A percentile compares a stretch with the other conserved stretches of the same genome.
Evolutionary conservation across 2,113 vertebrate species (phyloP).

Genomic region (Meriones unguiculatus): DNA sequence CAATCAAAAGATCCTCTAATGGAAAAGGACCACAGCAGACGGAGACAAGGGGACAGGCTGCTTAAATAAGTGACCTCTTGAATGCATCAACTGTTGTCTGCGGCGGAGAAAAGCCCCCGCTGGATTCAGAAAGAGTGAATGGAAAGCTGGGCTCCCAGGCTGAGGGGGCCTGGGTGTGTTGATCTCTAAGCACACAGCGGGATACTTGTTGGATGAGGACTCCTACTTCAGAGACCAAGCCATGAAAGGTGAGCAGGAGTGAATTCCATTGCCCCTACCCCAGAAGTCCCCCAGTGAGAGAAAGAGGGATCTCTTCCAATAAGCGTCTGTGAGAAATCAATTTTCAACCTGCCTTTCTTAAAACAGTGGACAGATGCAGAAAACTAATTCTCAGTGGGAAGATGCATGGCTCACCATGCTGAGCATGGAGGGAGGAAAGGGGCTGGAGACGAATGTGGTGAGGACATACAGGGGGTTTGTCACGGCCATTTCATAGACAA

Average conservation of each 20-base stretch:
- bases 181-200: conserved; percentile 61
- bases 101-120: conserved; percentile 46
- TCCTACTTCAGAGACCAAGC: conserved; percentile 50
- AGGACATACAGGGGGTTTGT: neutral
- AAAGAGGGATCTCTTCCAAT: neutral
- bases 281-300: neutral
- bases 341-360: conserved; percentile 44
- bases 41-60: conserved; percentile 60
- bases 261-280: neutral
- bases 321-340: conserved; percentile 3
- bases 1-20: conserved; percentile 61
- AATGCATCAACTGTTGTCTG: conserved; percentile 14
- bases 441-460: neutral
- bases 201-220: conserved; percentile 47
- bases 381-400: conserved; percentile 24
- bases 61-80: conserved; percentile 66
- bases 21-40: conserved; percentile 56
- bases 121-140: conserved; percentile 6
- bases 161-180: neutral
- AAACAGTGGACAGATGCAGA: conserved; percentile 61
- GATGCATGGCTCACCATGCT: conserved; percentile 10
- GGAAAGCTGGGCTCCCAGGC: neutral
- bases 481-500: conserved; percentile 19
- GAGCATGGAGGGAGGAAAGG: neutral
- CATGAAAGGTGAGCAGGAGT: conserved; percentile 89